Evolutionary conservation across 2,113 vertebrate genomes (phyloP), one percentile per base, ranked within the genome.

Genomic region (Lampris megalopsis): DNA sequence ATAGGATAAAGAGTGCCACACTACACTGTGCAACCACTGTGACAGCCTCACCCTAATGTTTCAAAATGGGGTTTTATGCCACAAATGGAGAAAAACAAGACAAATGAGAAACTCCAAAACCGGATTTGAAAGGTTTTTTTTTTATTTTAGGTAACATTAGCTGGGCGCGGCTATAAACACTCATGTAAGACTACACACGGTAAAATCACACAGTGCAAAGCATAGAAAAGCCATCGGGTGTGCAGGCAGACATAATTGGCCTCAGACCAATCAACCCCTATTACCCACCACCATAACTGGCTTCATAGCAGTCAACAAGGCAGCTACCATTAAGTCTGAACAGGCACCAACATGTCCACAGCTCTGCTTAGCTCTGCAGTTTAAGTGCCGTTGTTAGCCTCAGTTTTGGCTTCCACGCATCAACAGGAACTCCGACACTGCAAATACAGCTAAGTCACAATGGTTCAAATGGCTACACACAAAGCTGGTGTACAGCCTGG

Each of bases 231-330:
- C 78, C 66, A 78, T 43, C 24, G 76, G 77, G 73, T 73, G 68
- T 82, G 80, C 75, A 77, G 80, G 77, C 7, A 38, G 79, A 73
- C 70, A 54, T 89, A 93, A 93, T 92, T 91, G 88, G 81, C 84
- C 89, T 88, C 87, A 85, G 67, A 90, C 89, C 87, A 93, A 92
- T 92, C 85, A 90, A 89, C 82, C 76, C 79, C 86, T 90, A 90
- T 93, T 93, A 93, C 68, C 78, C 37, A 59, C 60, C 71, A 48
- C 72, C 56, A 56, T 90, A 92, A 93, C 89, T 87, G 90, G 86
- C 73, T 86, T 79, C 75, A 86, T 86, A 77, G 84, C 78, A 80
- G 83, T 89, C 85, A 91, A 82, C 79, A 77, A 87, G 82, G 87
- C 84, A 82, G 88, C 89, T 76, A 84, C 84, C 85, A 85, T 90